Evolutionary conservation across 2,797 vertebrate genomes (phyloP).

Genomic region (Danio jaintianensis): DNA sequence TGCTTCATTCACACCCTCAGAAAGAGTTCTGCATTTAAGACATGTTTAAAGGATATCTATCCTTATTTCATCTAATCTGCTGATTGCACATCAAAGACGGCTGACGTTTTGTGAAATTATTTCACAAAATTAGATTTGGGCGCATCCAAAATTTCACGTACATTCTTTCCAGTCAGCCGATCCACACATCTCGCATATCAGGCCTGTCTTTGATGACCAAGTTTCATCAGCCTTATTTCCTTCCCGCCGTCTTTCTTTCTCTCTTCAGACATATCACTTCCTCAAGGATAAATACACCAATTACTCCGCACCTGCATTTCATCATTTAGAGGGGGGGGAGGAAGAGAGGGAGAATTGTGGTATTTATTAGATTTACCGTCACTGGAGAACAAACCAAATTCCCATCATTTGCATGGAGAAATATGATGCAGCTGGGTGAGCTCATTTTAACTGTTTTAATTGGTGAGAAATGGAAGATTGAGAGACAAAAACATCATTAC

Average conservation of each 20-base stretch:
- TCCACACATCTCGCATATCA: slow-evolving; percentile 36
- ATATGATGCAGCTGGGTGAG: slow-evolving; percentile 76
- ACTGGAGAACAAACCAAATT: slow-evolving; percentile 72
- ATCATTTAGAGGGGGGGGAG: slow-evolving; percentile 65
- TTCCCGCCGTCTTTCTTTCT: slow-evolving; percentile 48
- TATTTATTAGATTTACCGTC: slow-evolving; percentile 79
- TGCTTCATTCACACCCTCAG: background rate
- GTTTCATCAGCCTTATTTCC: slow-evolving; percentile 43
- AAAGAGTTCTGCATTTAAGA: background rate
- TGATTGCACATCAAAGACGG: slow-evolving; percentile 8
- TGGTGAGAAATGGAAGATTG: slow-evolving; percentile 75
- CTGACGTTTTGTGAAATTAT: slow-evolving; percentile 28
- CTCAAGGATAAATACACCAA: slow-evolving; percentile 71
- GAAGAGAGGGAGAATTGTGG: slow-evolving; percentile 60
- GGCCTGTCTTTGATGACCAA: slow-evolving; percentile 17
- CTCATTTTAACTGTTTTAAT: slow-evolving; percentile 80
- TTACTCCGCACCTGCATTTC: slow-evolving; percentile 77
- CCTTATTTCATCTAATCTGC: background rate
- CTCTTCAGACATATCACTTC: slow-evolving; percentile 65
- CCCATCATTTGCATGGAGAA: slow-evolving; percentile 74
- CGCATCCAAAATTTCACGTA: slow-evolving; percentile 31
- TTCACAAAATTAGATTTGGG: slow-evolving; percentile 23
- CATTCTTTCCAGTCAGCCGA: slow-evolving; percentile 30
- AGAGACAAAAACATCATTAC: slow-evolving; percentile 81
- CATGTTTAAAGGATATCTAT: background rate